A percentile compares a stretch with the other conserved stretches of the same genome.
Evolutionary conservation across 2,113 vertebrate genomes (phyloP).

Genomic region (Cynoglossus semilaevis): DNA sequence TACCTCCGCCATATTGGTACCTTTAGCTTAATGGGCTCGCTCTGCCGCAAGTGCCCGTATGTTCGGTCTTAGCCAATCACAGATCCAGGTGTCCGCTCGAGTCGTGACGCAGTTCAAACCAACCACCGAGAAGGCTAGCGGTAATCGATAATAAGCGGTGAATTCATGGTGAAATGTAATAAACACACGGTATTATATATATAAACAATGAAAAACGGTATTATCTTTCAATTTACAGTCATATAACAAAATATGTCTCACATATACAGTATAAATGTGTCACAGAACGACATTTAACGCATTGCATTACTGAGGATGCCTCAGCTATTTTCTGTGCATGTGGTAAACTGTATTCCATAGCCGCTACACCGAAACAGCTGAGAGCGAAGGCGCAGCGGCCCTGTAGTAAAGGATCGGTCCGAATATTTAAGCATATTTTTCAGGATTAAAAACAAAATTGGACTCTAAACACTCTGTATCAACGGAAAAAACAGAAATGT

Average conservation of each 20-base stretch:
- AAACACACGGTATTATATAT: too few species aligned
- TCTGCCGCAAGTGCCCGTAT: slow-evolving; percentile 90
- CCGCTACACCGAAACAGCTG: slow-evolving; percentile 69
- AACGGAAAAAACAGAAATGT: slow-evolving; percentile 47
- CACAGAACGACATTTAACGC: too few species aligned
- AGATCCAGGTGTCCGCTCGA: slow-evolving; percentile 48
- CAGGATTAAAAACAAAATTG: slow-evolving; percentile 30
- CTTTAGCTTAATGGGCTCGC: slow-evolving; percentile 87
- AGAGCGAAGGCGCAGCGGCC: slow-evolving; percentile 80
- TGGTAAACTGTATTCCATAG: too few species aligned
- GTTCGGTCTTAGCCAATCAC: slow-evolving; percentile 83
- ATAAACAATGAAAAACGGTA: too few species aligned
- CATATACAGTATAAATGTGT: too few species aligned
- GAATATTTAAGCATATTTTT: slow-evolving; percentile 66
- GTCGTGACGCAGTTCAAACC: slow-evolving; percentile 65
- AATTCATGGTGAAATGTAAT: too few species aligned
- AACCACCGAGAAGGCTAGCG: slow-evolving; percentile 29
- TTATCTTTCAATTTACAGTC: too few species aligned
- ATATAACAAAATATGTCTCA: too few species aligned
- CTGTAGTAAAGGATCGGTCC: slow-evolving; percentile 78
- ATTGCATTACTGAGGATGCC: too few species aligned
- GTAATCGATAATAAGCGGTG: slow-evolving; percentile 11
- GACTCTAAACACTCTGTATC: slow-evolving; percentile 24
- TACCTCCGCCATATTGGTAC: slow-evolving; percentile 99
- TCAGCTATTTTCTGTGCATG: too few species aligned